These are phyloP conservation scores for Gambusia holbrooki DNA, from an alignment of 2,113 vertebrate genomes.

Conservation along the genomic window DNA sequence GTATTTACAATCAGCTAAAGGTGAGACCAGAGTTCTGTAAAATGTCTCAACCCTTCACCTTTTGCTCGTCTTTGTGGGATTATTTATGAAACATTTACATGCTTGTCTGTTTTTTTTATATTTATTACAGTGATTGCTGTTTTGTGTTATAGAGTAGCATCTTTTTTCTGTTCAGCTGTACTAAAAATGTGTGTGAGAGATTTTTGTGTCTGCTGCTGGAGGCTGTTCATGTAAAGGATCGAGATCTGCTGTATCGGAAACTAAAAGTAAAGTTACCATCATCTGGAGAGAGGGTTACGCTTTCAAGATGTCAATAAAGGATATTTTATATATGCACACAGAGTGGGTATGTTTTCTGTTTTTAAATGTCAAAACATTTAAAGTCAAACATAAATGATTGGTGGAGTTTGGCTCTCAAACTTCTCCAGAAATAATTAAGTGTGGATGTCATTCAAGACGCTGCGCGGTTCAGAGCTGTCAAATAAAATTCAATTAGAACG, in stretches of 20 bases:
- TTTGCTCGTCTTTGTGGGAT: conserved; percentile 46
- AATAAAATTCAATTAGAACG: conserved; percentile 17
- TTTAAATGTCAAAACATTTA: neutral
- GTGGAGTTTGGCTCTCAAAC: conserved; percentile 14
- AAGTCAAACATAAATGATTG: conserved; percentile 1
- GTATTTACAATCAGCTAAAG: conserved; percentile 37
- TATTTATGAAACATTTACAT: conserved; percentile 73
- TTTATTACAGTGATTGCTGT: conserved; percentile 73
- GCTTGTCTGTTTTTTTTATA: conserved; percentile 74
- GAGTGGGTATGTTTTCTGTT: conserved; percentile 17
- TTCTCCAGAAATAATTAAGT: conserved; percentile 51
- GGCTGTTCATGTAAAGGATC: conserved; percentile 23
- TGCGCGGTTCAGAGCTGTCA: conserved; percentile 59
- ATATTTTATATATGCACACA: conserved; percentile 76
- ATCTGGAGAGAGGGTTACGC: conserved; percentile 57
- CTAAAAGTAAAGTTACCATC: conserved; percentile 13
- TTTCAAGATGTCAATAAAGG: conserved; percentile 80
- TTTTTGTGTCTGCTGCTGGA: conserved; percentile 68
- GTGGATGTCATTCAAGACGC: conserved; percentile 57
- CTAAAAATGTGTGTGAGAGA: conserved; percentile 50
- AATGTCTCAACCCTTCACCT: conserved; percentile 24
- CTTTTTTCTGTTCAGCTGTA: conserved; percentile 53
- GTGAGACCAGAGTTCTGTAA: neutral
- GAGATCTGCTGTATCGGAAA: conserved; percentile 25
- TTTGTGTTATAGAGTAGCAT: conserved; percentile 60